Conservation (phyloP, 2,797 vertebrate species). For the Lophotriccus pileatus region DNA sequence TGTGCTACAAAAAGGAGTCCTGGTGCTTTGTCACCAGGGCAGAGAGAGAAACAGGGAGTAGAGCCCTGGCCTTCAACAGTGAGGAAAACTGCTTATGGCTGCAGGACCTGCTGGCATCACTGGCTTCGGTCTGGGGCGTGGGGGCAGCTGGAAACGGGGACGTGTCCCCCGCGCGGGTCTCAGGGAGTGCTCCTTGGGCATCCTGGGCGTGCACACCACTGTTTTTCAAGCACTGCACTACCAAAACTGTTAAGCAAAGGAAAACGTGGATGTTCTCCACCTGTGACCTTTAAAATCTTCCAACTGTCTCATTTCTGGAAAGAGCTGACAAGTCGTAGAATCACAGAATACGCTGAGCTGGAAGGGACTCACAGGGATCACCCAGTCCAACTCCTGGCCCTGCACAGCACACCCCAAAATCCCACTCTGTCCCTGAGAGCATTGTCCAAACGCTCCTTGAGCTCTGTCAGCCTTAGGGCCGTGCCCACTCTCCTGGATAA, state of each 20-base stretch:
- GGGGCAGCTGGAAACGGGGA: not conserved
- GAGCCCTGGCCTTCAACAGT: not conserved
- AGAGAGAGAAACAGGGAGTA: not conserved
- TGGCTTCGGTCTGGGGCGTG: not conserved
- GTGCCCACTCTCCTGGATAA: not conserved
- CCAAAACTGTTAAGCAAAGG: not conserved
- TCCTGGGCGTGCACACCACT: fast-evolving
- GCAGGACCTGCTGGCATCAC: fast-evolving
- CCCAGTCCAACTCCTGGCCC: not conserved
- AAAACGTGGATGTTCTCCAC: not conserved
- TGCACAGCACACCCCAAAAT: not conserved
- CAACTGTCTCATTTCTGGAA: not conserved
- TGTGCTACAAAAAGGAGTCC: not conserved
- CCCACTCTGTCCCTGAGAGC: not conserved
- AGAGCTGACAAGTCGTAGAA: not conserved
- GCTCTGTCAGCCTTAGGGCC: not conserved
- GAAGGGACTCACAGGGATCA: not conserved
- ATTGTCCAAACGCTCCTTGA: not conserved
- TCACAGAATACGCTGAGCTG: not conserved
- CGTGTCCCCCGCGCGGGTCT: fast-evolving
- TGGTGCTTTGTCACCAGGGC: not conserved
- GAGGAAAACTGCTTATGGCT: not conserved
- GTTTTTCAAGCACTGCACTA: not conserved
- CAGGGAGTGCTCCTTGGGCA: not conserved
- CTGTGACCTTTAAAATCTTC: not conserved